Evolutionary conservation across 2,888 invertebrate species (phyloP).

Genomic region (Agrotis segetum): DNA sequence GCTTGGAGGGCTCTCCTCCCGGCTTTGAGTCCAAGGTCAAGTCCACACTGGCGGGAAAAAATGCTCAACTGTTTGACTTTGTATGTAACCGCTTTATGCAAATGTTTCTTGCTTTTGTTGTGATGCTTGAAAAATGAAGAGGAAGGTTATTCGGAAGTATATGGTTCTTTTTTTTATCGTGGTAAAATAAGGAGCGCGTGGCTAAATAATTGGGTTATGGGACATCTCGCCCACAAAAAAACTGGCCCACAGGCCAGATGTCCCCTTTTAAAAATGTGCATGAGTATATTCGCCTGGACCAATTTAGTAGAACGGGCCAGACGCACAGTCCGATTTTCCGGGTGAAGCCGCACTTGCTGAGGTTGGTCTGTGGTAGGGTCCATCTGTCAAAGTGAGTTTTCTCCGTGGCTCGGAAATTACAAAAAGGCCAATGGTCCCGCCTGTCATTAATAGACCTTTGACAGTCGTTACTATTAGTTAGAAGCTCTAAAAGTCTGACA

Average conservation of each 20-base stretch:
- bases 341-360: too few species aligned
- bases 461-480: background rate
- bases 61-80: constrained; percentile 30
- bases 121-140: constrained; percentile 1
- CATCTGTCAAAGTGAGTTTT: too few species aligned
- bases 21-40: constrained; percentile 56
- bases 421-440: background rate
- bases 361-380: too few species aligned
- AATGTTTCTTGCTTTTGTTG: constrained; percentile 34
- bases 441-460: background rate
- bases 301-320: too few species aligned
- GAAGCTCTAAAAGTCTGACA: background rate
- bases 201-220: too few species aligned
- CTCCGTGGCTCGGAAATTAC: too few species aligned
- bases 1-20: constrained; percentile 38
- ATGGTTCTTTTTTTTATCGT: background rate
- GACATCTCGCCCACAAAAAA: too few species aligned
- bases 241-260: too few species aligned
- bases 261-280: too few species aligned
- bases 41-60: constrained; percentile 17
- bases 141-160: background rate
- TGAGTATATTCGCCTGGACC: too few species aligned
- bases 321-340: too few species aligned
- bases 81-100: constrained; percentile 19
- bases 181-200: too few species aligned